Conservation (phyloP, 2,113 vertebrate species). For the Odocoileus hemionus region DNA sequence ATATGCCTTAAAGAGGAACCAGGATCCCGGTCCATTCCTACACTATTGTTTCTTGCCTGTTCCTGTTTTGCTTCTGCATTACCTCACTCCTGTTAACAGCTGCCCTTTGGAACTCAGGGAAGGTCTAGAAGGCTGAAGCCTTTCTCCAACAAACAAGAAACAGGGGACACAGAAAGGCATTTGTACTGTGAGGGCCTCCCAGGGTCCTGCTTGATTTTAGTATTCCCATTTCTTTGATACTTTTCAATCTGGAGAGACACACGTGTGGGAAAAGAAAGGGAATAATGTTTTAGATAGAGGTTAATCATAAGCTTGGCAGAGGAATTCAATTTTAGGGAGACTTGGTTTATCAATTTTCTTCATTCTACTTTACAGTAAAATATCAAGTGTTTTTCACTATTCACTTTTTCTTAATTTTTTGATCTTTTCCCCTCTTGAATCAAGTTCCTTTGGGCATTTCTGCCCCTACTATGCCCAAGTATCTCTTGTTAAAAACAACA, state of each 20-base stretch:
- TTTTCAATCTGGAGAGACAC: neutral
- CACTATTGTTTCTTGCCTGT: neutral
- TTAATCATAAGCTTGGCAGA: neutral
- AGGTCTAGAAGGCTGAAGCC: neutral
- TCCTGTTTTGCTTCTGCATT: neutral
- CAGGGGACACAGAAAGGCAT: neutral
- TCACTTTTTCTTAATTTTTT: neutral
- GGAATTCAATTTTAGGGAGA: neutral
- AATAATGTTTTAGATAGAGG: neutral
- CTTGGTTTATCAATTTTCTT: neutral
- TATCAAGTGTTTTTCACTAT: neutral
- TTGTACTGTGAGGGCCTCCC: neutral
- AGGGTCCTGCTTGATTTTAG: neutral
- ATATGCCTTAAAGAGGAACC: neutral
- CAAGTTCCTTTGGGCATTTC: neutral
- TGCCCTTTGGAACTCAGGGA: neutral
- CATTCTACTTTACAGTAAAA: neutral
- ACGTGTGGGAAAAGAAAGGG: neutral
- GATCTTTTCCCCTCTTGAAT: neutral
- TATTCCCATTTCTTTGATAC: neutral
- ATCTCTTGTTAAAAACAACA: neutral
- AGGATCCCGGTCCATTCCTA: neutral
- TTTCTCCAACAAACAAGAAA: neutral
- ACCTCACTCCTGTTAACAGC: neutral
- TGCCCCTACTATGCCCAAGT: neutral